Evolutionary conservation across 2,113 vertebrate genomes (phyloP).

Genomic region (Mus spicilegus): DNA sequence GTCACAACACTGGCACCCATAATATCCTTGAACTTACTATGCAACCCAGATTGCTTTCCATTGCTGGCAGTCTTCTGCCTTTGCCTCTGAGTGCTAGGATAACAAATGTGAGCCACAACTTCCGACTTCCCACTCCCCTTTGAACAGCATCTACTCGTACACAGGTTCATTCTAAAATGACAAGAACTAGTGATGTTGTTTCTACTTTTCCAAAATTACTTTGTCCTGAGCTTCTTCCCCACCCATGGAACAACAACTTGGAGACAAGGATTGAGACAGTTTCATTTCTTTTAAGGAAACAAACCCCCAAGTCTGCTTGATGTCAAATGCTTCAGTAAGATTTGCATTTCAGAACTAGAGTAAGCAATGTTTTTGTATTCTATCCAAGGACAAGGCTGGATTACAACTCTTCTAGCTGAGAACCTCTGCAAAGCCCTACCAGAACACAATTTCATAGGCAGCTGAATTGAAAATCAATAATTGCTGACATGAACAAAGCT

Average conservation of each 20-base stretch:
- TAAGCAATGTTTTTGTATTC: constrained; percentile 67
- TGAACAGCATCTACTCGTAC: background rate
- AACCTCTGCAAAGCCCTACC: constrained; percentile 65
- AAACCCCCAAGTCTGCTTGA: constrained; percentile 56
- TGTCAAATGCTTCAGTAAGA: constrained; percentile 71
- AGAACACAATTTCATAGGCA: constrained; percentile 76
- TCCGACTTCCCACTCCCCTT: background rate
- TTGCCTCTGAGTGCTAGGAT: background rate
- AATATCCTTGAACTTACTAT: background rate
- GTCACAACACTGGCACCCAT: background rate
- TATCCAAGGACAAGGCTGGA: constrained; percentile 66
- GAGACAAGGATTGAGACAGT: constrained; percentile 41
- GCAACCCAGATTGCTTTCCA: background rate
- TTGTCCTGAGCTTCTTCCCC: background rate
- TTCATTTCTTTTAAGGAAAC: constrained; percentile 57
- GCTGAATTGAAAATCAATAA: constrained; percentile 74
- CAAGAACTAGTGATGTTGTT: background rate
- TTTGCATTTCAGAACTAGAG: constrained; percentile 62
- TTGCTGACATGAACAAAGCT: constrained; percentile 69
- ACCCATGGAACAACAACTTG: constrained; percentile 39
- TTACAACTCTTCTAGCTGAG: constrained; percentile 67
- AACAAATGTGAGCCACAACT: background rate
- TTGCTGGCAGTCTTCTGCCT: background rate
- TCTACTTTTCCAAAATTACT: background rate
- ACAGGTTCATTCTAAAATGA: background rate